These are phyloP conservation scores for Lacanobia wlatinum DNA, from an alignment of 2,888 invertebrate species.

Conservation along the genomic window DNA sequence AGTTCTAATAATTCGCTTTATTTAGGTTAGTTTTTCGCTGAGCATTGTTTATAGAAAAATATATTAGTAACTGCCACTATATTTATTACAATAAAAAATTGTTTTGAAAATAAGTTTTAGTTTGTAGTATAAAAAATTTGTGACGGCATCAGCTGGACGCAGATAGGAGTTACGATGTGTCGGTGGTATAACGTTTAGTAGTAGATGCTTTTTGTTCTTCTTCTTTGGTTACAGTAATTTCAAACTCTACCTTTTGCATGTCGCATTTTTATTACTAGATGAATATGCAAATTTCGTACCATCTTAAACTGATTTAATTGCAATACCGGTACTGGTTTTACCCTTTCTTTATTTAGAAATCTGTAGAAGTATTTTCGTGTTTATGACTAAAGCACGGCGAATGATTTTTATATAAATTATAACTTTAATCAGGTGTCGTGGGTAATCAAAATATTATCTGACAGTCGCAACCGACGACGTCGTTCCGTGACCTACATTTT, in stretches of 20 bases:
- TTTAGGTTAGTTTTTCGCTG: slow-evolving; percentile 48
- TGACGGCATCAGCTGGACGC: slow-evolving; percentile 40
- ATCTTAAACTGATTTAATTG: not conserved
- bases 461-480: slow-evolving; percentile 72
- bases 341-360: no score
- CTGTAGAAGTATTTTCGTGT: not conserved
- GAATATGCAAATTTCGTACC: not conserved
- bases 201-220: slow-evolving; percentile 8
- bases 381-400: not conserved
- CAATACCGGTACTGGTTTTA: not conserved
- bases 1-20: slow-evolving; percentile 57
- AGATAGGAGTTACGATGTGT: slow-evolving; percentile 60
- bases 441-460: slow-evolving; percentile 66
- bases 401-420: not conserved
- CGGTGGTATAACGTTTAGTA: slow-evolving; percentile 25
- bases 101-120: not conserved
- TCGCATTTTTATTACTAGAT: slow-evolving; percentile 4
- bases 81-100: slow-evolving; percentile 31
- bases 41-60: slow-evolving; percentile 36
- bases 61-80: slow-evolving; percentile 53
- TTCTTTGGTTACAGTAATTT: slow-evolving; percentile 4
- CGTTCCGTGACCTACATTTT: slow-evolving; percentile 86
- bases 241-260: not conserved
- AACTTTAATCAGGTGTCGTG: slow-evolving; percentile 51
- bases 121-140: slow-evolving; percentile 30